Percentiles rank a stretch among this genome's conserved stretches.
phyloP scores from a whole-genome alignment of 2,113 vertebrate species.

The Dolichotis patagonum region DNA sequence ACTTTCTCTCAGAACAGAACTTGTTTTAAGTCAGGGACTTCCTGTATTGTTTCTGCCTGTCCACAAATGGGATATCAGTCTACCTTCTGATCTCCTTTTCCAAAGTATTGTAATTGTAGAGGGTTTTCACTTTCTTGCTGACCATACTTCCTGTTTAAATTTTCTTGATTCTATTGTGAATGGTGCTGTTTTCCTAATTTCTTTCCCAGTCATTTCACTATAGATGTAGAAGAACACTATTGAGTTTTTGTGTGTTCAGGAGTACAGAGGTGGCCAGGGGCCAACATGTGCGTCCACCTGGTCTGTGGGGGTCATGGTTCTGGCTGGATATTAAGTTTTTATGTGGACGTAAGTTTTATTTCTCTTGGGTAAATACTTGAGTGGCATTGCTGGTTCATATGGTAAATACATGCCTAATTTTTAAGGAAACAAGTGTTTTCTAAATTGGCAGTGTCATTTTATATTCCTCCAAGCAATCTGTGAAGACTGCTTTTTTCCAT shows the following conservation, averaged over 20 bases:
- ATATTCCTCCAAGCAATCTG: background rate
- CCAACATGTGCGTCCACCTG: background rate
- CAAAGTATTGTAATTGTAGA: too few relatives aligned
- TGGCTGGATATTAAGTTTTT: background rate
- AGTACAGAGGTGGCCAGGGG: background rate
- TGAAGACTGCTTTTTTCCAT: background rate
- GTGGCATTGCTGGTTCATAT: background rate
- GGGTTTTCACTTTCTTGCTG: too few relatives aligned
- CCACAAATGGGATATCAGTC: background rate
- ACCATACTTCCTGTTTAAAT: too few relatives aligned
- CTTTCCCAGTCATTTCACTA: too few relatives aligned
- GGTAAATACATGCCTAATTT: background rate
- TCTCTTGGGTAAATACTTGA: background rate
- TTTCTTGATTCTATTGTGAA: too few relatives aligned
- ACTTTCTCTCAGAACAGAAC: background rate
- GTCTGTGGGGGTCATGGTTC: too few relatives aligned
- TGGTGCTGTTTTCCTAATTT: too few relatives aligned
- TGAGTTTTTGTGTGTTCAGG: too few relatives aligned
- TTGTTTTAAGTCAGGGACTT: background rate
- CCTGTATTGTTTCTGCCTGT: background rate
- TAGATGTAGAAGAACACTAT: too few relatives aligned
- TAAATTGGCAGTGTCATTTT: background rate
- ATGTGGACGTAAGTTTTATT: background rate
- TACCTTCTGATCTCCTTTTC: background rate
- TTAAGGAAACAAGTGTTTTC: background rate